Evolutionary conservation across 2,113 vertebrate species (phyloP), one percentile per base, ranked within the genome.

Genomic region (Ceyx margarethae): DNA sequence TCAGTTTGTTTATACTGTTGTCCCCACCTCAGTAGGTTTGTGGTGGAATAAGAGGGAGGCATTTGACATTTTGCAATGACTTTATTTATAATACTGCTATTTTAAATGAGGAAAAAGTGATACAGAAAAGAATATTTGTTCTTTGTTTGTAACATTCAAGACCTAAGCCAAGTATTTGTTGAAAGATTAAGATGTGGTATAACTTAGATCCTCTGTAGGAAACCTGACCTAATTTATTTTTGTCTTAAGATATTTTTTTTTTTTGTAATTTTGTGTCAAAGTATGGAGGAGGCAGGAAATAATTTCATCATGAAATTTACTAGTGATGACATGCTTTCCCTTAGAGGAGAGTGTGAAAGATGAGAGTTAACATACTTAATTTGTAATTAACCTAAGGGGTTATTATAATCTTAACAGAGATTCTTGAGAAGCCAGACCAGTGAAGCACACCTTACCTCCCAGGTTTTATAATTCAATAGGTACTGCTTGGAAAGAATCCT

Each of bases 371-470:
- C 12, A 10, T 82, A 45, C 80, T 85, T 94, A 72, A 91, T 89
- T 92, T 95, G 43, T 93, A 82, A 94, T 90, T 94, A 93, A 87
- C 42, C 67, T 85, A 20, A 45, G 66, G 31, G 35, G 40, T 79
- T 94, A 51, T 73, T 51, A 57, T 79, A 3, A 5, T 86, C 29
- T 90, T 74, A 88, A 65, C 58, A 58, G 73, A 74, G 69, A 75
- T 80, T 93, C 40, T 88, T 62, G 48, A 73, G 84, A 48, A 46
- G 37, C 73, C 53, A 62, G 67, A 61, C 29, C 56, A 40, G 18
- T 61, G 82, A 50, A 93, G 35, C 35, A 76, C n/a, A 57, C 76
- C 33, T 87, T 81, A 19, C 25, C n/a, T 94, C 53, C 60, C 71
- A 60, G 48, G 31, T 61, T 66, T 65, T 58, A 21, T 75, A 74